These are phyloP conservation scores for Capreolus pygargus DNA, from an alignment of 2,113 vertebrate species.

Conservation along the genomic window DNA sequence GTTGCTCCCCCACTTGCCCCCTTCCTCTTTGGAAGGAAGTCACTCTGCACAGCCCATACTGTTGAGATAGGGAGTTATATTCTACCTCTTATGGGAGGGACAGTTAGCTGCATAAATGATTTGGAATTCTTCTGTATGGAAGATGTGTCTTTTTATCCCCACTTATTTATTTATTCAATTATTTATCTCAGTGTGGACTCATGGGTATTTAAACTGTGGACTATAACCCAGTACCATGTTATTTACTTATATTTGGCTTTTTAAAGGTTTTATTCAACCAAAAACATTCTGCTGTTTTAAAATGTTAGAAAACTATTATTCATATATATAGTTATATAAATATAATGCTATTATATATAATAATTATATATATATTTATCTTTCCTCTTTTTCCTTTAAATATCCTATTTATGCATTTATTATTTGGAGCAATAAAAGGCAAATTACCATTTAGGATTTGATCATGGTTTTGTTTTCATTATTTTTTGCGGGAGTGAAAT, in stretches of 20 bases:
- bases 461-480: not conserved
- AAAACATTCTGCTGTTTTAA: not conserved
- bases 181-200: not conserved
- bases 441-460: not conserved
- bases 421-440: not conserved
- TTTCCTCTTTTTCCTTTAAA: not conserved
- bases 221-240: not conserved
- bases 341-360: not conserved
- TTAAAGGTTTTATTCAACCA: conserved; percentile 1
- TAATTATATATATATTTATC: not conserved
- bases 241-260: conserved; percentile 2
- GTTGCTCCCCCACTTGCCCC: not conserved
- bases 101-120: not conserved
- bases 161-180: not conserved
- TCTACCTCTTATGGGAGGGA: not conserved
- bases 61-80: not conserved
- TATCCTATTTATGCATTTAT: not conserved
- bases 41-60: not conserved
- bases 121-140: not conserved
- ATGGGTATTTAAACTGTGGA: not conserved
- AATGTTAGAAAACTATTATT: not conserved
- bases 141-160: not conserved
- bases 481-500: not conserved
- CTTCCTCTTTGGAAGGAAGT: not conserved
- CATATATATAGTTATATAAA: not conserved